Evolutionary conservation across 2,113 vertebrate genomes (phyloP), one percentile per base, ranked within the genome.

Genomic region (Oxyruncus cristatus): DNA sequence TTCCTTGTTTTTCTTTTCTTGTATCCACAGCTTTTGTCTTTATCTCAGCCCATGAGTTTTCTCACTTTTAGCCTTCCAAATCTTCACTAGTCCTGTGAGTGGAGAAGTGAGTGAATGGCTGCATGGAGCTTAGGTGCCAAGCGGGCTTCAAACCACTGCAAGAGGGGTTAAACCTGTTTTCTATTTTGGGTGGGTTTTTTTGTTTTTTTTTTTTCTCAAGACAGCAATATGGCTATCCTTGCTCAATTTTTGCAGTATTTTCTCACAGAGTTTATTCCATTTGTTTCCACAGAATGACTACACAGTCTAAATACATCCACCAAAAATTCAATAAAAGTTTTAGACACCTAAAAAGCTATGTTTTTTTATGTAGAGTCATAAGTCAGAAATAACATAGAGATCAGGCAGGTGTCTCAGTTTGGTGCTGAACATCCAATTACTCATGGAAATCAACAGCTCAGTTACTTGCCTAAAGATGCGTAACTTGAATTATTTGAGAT

Each of bases 101-200:
- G 23, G 15, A 44, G 42, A 18, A 33, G 8, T 8, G 18, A 58
- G 9, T 7, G 5, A 52, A 18, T 0, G 1, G 10, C 33, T 66
- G 19, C 4, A 11, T 28, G 37, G 33, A 50, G 6, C 4, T 81
- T 44, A 37, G 10, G 11, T 59, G 44, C 4, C 33, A 44, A 5
- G 10, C 16, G 44, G 10, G 27, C 22, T 74, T 66, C 22, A 42
- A 49, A 37, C 7, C 0, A 0, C 11, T 55, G 14, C 4, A 28
- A 63, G 12, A 46, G 5, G 2, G 0, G 24, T 62, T 85, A 23
- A 63, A 27, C 3, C 37, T 0, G 7, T n/a, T 83, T 89, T 66
- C 22, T 19, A n/a, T n/a, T n/a, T n/a, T n/a, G n/a, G n/a, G n/a
- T n/a, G n/a, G 1, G 26, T 44, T 61, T 21, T 0, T 21, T 77